Evolutionary conservation across 1,140 invertebrate species (phyloP).

Genomic region (Himalopsyche phryganea): DNA sequence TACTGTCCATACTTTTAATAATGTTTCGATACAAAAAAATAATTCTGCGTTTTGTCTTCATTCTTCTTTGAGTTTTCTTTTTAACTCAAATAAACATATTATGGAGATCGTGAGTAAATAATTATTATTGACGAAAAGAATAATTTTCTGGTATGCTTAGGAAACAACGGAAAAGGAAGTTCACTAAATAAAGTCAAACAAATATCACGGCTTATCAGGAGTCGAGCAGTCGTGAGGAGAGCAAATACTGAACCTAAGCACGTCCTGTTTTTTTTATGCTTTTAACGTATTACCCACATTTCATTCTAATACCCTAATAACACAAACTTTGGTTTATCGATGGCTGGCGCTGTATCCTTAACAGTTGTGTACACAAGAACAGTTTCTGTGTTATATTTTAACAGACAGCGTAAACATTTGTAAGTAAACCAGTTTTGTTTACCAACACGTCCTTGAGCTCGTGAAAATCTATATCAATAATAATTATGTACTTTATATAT

Average conservation of each 20-base stretch:
- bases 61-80: no score
- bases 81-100: no score
- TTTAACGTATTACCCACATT: slow-evolving; percentile 10
- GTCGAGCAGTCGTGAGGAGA: slow-evolving; percentile 30
- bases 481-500: no score
- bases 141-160: no score
- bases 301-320: slow-evolving; percentile 23
- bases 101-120: no score
- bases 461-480: slow-evolving; percentile 16
- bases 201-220: slow-evolving; percentile 34
- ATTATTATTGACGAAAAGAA: no score
- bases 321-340: slow-evolving; percentile 30
- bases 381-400: slow-evolving; percentile 34
- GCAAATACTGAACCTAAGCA: slow-evolving; percentile 28
- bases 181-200: slow-evolving; percentile 26
- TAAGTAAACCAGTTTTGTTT: slow-evolving; percentile 34
- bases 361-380: slow-evolving; percentile 33
- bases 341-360: slow-evolving; percentile 30
- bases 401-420: slow-evolving; percentile 34
- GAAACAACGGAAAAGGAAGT: slow-evolving; percentile 34
- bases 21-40: no score
- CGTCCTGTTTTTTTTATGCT: slow-evolving; percentile 21
- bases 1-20: no score
- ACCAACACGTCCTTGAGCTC: slow-evolving; percentile 34
- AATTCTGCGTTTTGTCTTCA: no score